phyloP scores from a whole-genome alignment of 2,888 invertebrate species.

The Spialia ferax region DNA sequence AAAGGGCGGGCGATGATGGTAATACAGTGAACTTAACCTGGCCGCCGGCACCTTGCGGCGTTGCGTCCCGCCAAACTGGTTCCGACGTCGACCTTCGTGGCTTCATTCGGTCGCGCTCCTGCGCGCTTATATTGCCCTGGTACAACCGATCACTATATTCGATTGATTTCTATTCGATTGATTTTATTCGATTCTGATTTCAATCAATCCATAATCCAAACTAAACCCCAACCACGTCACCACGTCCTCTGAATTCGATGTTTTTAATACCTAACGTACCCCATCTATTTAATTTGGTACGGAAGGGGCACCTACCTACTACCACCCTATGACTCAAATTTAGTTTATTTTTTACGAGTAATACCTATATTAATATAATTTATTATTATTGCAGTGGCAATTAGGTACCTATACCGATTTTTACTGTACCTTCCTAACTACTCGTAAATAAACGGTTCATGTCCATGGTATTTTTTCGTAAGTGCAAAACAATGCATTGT shows the following conservation, averaged over 20 bases:
- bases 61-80: constrained; percentile 76
- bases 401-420: too few relatives aligned
- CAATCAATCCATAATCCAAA: background rate
- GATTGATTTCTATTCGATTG: constrained; percentile 72
- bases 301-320: too few relatives aligned
- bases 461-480: constrained; percentile 7
- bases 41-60: constrained; percentile 81
- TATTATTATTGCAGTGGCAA: too few relatives aligned
- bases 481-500: constrained; percentile 10
- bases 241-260: too few relatives aligned
- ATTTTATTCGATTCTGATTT: constrained; percentile 49
- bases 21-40: constrained; percentile 82
- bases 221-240: background rate
- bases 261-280: too few relatives aligned
- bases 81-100: constrained; percentile 74
- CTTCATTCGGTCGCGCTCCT: constrained; percentile 61
- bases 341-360: too few relatives aligned
- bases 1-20: constrained; percentile 82
- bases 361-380: too few relatives aligned
- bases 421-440: background rate
- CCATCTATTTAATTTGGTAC: too few relatives aligned
- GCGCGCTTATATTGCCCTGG: constrained; percentile 73
- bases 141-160: constrained; percentile 68
- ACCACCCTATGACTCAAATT: too few relatives aligned
- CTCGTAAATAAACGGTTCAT: background rate